These are phyloP conservation scores for Mesorhabditis spiculigera DNA, from an alignment of 2,888 invertebrate genomes.

Conservation along the genomic window DNA sequence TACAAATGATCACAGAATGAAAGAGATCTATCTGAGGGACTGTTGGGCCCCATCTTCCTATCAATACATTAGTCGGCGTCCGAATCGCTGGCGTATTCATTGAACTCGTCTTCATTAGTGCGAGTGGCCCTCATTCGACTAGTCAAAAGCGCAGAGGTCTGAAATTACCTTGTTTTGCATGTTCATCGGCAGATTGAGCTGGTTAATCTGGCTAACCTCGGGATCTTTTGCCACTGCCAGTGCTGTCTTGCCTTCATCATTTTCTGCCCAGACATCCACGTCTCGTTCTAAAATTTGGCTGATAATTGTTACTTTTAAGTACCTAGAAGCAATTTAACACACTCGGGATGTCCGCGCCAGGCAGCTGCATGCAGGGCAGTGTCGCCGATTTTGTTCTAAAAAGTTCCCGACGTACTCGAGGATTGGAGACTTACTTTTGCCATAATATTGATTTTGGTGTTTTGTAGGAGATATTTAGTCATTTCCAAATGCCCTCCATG, in stretches of 20 bases:
- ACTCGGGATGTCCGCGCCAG: constrained; percentile 66
- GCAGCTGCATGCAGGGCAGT: constrained; percentile 69
- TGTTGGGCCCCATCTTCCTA: neutral
- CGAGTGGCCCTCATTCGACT: constrained; percentile 29
- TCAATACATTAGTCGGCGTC: constrained; percentile 25
- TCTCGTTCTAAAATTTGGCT: constrained; percentile 58
- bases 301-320: constrained; percentile 43
- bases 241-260: constrained; percentile 65
- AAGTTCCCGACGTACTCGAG: constrained; percentile 8
- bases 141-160: constrained; percentile 25
- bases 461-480: constrained; percentile 63
- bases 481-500: constrained; percentile 68
- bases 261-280: constrained; percentile 63
- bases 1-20: constrained; percentile 9
- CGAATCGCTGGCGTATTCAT: constrained; percentile 37
- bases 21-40: neutral
- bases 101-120: constrained; percentile 29
- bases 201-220: neutral
- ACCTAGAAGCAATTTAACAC: constrained; percentile 64
- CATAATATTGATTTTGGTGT: constrained; percentile 10
- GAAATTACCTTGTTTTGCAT: neutral
- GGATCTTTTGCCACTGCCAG: constrained; percentile 64
- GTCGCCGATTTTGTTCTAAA: constrained; percentile 70
- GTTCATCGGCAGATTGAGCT: neutral
- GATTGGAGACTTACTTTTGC: neutral